Evolutionary conservation across 2,797 vertebrate species (phyloP).

Genomic region (Numenius phaeopus): DNA sequence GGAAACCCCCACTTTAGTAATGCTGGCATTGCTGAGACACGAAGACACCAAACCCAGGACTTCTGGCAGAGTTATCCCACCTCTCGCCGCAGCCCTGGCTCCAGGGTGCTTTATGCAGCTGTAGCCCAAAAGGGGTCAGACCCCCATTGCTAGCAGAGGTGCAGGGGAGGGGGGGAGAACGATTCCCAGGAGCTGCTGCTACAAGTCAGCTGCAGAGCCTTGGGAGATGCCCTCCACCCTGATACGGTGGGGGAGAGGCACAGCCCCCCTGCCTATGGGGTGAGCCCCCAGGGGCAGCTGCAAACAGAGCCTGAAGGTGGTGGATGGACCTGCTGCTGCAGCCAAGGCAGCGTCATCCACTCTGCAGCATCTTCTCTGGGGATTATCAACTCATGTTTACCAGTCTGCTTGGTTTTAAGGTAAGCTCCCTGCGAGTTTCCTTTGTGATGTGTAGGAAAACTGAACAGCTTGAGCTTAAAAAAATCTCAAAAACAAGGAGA

Average conservation of each 20-base stretch:
- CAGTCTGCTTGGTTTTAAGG: not conserved
- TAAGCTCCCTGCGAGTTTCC: not conserved
- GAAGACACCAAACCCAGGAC: not conserved
- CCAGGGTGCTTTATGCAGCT: fast-evolving
- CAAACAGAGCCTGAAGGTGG: too few species aligned
- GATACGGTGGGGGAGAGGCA: fast-evolving
- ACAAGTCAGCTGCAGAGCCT: not conserved
- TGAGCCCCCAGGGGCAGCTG: not conserved
- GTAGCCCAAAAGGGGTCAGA: not conserved
- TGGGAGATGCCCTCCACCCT: not conserved
- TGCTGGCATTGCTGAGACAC: not conserved
- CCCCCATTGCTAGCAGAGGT: fast-evolving
- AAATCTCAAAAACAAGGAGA: not conserved
- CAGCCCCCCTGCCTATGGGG: fast-evolving
- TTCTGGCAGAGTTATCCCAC: not conserved
- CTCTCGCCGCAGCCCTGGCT: not conserved
- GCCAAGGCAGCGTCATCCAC: fast-evolving
- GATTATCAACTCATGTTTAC: not conserved
- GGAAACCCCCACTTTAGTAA: not conserved
- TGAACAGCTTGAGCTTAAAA: not conserved
- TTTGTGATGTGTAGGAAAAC: not conserved
- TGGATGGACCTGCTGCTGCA: not conserved
- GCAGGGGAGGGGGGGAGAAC: not conserved
- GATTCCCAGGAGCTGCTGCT: not conserved
- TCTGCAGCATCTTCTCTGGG: not conserved